A percentile compares a stretch with the other conserved stretches of the same genome.
These are phyloP conservation scores for Drosophila subsilvestris DNA, from an alignment of 2,888 invertebrate species.

Conservation along the genomic window DNA sequence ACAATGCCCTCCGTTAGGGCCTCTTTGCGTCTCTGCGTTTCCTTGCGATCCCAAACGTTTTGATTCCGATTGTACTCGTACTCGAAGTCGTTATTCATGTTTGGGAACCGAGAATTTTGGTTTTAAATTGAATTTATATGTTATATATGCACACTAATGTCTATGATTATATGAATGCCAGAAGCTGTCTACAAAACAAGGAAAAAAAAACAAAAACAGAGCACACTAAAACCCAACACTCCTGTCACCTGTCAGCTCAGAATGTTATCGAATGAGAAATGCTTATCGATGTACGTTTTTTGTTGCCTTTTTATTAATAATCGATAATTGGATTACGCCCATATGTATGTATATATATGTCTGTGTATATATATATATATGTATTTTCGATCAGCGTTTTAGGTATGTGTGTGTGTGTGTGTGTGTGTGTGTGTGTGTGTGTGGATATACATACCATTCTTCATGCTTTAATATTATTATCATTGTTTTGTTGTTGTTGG, in stretches of 20 bases:
- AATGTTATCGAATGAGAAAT: conserved; percentile 62
- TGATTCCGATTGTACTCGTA: neutral
- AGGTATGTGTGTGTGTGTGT: neutral
- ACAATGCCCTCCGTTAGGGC: neutral
- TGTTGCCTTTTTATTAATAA: conserved; percentile 62
- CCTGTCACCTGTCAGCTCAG: neutral
- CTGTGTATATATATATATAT: conserved; percentile 74
- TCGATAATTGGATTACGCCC: conserved; percentile 76
- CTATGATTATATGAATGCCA: too few relatives aligned
- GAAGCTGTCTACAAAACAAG: too few relatives aligned
- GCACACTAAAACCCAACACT: too few relatives aligned
- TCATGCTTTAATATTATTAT: conserved; percentile 47
- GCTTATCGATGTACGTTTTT: conserved; percentile 47
- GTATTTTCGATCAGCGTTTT: conserved; percentile 67
- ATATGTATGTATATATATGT: conserved; percentile 70
- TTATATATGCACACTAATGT: too few relatives aligned
- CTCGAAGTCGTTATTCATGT: neutral
- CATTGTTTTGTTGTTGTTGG: conserved; percentile 44
- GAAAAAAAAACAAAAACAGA: too few relatives aligned
- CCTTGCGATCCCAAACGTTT: neutral
- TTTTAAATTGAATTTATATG: neutral
- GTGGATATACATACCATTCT: conserved; percentile 1
- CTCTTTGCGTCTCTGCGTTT: neutral
- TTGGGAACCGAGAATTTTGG: neutral
- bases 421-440: conserved; percentile 6